Evolutionary conservation across 2,113 vertebrate species (phyloP).

Genomic region (Hippocampus guttulatus): DNA sequence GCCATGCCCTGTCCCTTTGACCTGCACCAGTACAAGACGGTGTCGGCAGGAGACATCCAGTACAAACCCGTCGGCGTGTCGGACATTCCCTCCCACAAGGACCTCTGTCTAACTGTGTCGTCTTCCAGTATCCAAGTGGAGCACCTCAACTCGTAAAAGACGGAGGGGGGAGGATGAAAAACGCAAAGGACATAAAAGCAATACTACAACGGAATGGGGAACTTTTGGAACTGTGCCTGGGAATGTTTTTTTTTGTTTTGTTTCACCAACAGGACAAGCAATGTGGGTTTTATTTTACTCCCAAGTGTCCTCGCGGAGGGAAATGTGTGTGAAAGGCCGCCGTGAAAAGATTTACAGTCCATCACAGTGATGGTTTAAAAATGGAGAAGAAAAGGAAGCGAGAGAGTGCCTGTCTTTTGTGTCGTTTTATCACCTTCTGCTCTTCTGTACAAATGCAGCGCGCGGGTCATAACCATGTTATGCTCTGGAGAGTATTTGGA

Average conservation of each 20-base stretch:
- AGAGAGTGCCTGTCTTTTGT: slow-evolving; percentile 38
- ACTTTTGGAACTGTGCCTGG: slow-evolving; percentile 53
- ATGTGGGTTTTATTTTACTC: slow-evolving; percentile 44
- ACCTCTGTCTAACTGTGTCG: slow-evolving; percentile 96
- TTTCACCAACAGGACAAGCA: slow-evolving; percentile 37
- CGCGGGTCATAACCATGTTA: slow-evolving; percentile 31
- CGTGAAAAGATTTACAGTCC: slow-evolving; percentile 56
- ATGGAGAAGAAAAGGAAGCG: slow-evolving; percentile 34
- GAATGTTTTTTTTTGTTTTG: slow-evolving; percentile 9
- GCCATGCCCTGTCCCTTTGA: slow-evolving; percentile 83
- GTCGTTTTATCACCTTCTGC: slow-evolving; percentile 47
- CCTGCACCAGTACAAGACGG: slow-evolving; percentile 93
- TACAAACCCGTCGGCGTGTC: slow-evolving; percentile 75
- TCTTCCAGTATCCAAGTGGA: slow-evolving; percentile 81
- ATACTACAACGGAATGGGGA: slow-evolving; percentile 52
- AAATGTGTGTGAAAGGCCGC: slow-evolving; percentile 50
- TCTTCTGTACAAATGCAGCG: slow-evolving; percentile 51
- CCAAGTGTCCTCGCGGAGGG: slow-evolving; percentile 28
- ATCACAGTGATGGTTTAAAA: slow-evolving; percentile 67
- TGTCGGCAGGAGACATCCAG: slow-evolving; percentile 72
- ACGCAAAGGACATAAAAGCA: slow-evolving; percentile 52
- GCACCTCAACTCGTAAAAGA: slow-evolving; percentile 71
- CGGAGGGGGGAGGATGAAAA: not conserved
- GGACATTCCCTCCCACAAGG: slow-evolving; percentile 83
- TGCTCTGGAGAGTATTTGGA: slow-evolving; percentile 32